Percentiles rank a stretch among this genome's conserved stretches.
phyloP scores from a whole-genome alignment of 2,113 vertebrate species.

The Pluvianellus socialis region DNA sequence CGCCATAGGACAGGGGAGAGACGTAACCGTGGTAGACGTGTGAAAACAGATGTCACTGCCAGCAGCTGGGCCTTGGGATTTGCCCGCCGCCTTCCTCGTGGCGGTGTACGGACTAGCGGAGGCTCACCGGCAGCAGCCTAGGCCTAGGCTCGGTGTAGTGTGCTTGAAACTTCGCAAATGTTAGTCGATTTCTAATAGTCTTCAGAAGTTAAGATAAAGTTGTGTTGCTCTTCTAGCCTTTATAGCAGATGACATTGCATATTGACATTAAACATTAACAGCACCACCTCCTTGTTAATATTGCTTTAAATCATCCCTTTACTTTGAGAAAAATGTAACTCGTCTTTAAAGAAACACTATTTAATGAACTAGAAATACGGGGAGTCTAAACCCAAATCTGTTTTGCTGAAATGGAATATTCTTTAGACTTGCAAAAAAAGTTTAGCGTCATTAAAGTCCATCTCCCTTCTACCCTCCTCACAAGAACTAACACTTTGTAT shows the following conservation, averaged over 20 bases:
- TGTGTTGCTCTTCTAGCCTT: constrained; percentile 62
- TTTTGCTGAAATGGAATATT: constrained; percentile 59
- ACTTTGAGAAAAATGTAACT: constrained; percentile 48
- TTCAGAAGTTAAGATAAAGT: constrained; percentile 25
- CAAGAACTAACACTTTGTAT: constrained; percentile 57
- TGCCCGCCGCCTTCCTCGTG: background rate
- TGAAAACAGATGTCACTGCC: background rate
- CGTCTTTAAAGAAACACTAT: constrained; percentile 47
- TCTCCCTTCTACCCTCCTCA: background rate
- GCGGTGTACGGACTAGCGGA: background rate
- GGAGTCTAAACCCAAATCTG: background rate
- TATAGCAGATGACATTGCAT: constrained; percentile 53
- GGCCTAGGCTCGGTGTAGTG: background rate
- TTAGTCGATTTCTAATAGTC: constrained; percentile 9
- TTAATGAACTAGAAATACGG: constrained; percentile 26
- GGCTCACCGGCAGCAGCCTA: background rate
- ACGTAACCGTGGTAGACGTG: rapidly evolving
- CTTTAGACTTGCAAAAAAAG: constrained; percentile 13
- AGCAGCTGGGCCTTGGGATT: rapidly evolving
- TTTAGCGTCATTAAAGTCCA: constrained; percentile 36
- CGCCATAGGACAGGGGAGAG: background rate
- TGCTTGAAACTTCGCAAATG: constrained; percentile 2
- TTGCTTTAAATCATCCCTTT: constrained; percentile 64
- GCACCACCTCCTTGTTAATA: constrained; percentile 63
- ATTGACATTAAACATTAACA: constrained; percentile 59